Conservation (phyloP, 2,888 invertebrate genomes). For the Proisotoma minuta region DNA sequence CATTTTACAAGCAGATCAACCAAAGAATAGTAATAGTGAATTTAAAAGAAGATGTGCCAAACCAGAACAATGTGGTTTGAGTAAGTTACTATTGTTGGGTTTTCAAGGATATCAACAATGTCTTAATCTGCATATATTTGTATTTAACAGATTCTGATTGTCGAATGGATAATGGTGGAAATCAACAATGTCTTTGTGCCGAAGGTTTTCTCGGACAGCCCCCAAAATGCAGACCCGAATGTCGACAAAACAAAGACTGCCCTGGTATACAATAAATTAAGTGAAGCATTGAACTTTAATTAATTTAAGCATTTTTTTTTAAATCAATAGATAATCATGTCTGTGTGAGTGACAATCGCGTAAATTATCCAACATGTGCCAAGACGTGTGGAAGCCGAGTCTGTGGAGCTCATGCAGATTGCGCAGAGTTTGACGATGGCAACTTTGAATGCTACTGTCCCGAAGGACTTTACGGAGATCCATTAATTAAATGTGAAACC, state of each 20-base stretch:
- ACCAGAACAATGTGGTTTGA: conserved; percentile 24
- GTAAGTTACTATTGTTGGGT: too few relatives aligned
- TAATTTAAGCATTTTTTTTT: neutral
- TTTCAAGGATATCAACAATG: too few relatives aligned
- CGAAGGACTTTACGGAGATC: conserved; percentile 27
- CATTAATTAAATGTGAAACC: conserved; percentile 26
- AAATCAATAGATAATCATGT: too few relatives aligned
- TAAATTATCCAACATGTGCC: conserved; percentile 25
- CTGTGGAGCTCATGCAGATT: conserved; percentile 30
- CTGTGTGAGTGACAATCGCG: conserved; percentile 17
- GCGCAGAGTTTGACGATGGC: conserved; percentile 22
- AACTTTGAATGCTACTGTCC: conserved; percentile 27
- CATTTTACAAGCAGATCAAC: neutral
- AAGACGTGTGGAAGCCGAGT: conserved; percentile 31
- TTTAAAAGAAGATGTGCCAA: conserved; percentile 8
- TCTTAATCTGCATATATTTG: too few relatives aligned
- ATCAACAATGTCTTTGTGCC: conserved; percentile 25
- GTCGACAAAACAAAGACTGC: conserved; percentile 31
- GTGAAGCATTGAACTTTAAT: too few relatives aligned
- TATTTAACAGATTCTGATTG: conserved; percentile 19
- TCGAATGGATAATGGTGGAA: conserved; percentile 15
- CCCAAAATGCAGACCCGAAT: conserved; percentile 26
- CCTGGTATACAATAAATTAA: conserved; percentile 9
- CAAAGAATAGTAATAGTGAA: neutral
- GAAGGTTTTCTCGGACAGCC: conserved; percentile 25